Base-by-base conservation (phyloP, 2,888 invertebrate genomes). In the Acanthosoma haemorrhoidale region DNA sequence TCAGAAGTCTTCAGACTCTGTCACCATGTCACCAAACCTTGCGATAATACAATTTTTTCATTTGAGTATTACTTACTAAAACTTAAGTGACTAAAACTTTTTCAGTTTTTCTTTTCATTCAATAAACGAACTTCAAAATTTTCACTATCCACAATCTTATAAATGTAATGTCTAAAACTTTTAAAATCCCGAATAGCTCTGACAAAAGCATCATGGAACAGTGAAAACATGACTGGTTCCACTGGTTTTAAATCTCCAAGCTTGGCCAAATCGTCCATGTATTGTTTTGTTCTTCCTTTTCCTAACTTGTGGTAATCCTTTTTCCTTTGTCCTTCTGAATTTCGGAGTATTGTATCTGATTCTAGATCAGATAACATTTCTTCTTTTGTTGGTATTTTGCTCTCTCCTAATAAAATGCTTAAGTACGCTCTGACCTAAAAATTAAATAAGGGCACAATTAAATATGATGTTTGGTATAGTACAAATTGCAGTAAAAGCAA, bases 251-350 rank as follows among this genome's bases (percentile, higher is more conserved):
- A 80, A 1, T 84, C 84, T 3, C 74, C 74, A 4, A 76, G 69
- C 25, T 79, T 76, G 0, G 91, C 85, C 51, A 94, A 80, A 69
- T 86, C 84, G 29, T 84, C 80, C 0, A 87, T 89, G 66, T 94
- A 81, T 68, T 86, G 84, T 38, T 84, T 80, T 79, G 88, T 90
- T 80, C 93, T 92, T 9, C 18, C 43, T 25, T 39, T 85, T 0
- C 91, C 92, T 88, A 94, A 88, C 85, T 89, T 87, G 79, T 94
- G 94, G 18, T 91, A 88, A 78, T 93, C 89, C 15, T 88, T 84
- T 74, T 85, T 86, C 11, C 85, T 84, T 76, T 87, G 85, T 0
- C 92, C 92, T 21, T 84, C 80, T 0, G 82, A 80, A 70, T 85
- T 83, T 13, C 88, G 83, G 11, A 81, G 81, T 51, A 80, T 76